Base-by-base conservation (phyloP, 1,140 invertebrate species). In the Tetramorium alpestre region DNA sequence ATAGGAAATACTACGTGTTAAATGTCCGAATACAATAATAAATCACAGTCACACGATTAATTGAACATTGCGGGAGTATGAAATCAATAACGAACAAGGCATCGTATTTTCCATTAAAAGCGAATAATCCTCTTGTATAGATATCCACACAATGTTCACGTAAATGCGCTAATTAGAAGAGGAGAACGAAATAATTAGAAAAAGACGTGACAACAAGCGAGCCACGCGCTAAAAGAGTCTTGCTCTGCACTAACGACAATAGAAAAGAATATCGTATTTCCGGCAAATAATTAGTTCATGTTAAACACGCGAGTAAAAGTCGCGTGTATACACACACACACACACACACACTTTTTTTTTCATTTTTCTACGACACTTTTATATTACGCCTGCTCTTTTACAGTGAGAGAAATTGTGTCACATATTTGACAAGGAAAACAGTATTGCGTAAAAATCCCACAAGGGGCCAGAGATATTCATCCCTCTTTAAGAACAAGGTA, bases 141-240 rank as follows among this genome's bases (percentile, higher is more conserved):
- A 67, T 25, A 70, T 11, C 13, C 51, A 25, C 51, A 25, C 8
- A 33, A 70, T 16, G 2, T 58, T 8, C 28, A 2, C 18, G 33
- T 80, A 67, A 67, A 38, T 44, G 33, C 28, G 13, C 62, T 80
- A 80, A 80, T 80, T 80, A 44, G 13, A 51, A 18, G n/a, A 54
- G 73, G 0, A 47, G 18, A 33, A 69, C 6, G 77, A 54, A 41
- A 25, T 64, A 28, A 13, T 38, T n/a, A n/a, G 4, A 41, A 10
- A 54, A 51, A 38, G 60, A 49, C 44, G 22, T 56, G 51, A 10
- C 28, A 51, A 67, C 13, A 41, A 80, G 38, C 62, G 62, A 80
- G n/a, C n/a, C 22, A 28, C 56, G 18, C 4, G 10, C 10, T 54
- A 41, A 25, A 38, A 80, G 49, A 22, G 16, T 80, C 44, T 49